Base-by-base conservation (phyloP, 92 coral and sea anemone genomes). In the Zoanthus gigantus region DNA sequence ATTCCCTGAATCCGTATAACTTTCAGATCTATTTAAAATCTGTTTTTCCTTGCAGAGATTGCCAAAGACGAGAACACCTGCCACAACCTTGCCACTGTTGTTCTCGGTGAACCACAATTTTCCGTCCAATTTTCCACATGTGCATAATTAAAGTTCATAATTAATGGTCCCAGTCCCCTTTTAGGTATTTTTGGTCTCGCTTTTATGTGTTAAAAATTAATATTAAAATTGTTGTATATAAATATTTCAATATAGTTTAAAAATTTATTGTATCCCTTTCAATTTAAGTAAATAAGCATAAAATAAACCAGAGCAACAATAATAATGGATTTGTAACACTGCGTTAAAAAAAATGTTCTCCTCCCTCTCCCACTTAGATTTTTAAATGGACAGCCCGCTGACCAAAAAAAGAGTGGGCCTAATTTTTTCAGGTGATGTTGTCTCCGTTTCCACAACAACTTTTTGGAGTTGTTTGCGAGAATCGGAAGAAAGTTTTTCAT, bases 391-490 rank as follows among this genome's bases (percentile, higher is more conserved):
- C 15, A 4, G 0, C 30, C 85, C 92, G 91, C 96, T 93, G 92
- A n/a, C 34, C 57, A 46, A 12, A 9, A 18, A 31, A 44, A 37
- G 32, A 63, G 82, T 68, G 50, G 91, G 87, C 92, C 65, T 91
- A 79, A 72, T 66, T 72, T 74, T 57, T 83, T 42, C 87, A 87
- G 91, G 89, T 47, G 92, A 90, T 71, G 89, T 71, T 73, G 83
- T 83, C 34, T 18, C 87, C 84, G 97, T 94, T 94, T 92, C 97
- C 97, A 94, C 95, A 88, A 94, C 97, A 94, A 94, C 97, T 87
- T 86, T 78, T 23, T 10, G 46, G 14, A 69, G 34, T 69, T 9
- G 74, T 46, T 7, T 50, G 16, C 31, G 69, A 15, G 71, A 30
- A 50, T 42, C 9, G n/a, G 56, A 56, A 50, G 46, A 42, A 34